Base-by-base conservation (phyloP, 30 jellyfish, hydroid and myxozoan species). In the Hydractinia symbiolongicarpus region DNA sequence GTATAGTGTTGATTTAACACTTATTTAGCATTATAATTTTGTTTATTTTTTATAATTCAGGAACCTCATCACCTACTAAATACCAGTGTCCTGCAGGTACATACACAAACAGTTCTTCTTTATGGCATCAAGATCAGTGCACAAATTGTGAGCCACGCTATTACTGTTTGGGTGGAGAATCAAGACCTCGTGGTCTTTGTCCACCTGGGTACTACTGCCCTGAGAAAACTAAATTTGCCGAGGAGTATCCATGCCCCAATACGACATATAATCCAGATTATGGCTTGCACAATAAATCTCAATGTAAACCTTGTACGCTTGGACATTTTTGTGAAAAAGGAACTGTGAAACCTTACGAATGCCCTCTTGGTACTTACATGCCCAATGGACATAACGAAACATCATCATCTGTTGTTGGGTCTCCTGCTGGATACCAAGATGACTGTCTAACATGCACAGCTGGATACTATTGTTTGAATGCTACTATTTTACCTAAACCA, bases 31-130 rank as follows among this genome's bases (percentile, higher is more conserved):
- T 30, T 30, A 30, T 30, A 30, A 0, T 30, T 30, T 30, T 2
- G 2, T 30, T 30, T 30, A 58, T 58, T 21, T 73, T 51, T 51
- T 17, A 51, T 21, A 1, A 0, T 51, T 4, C 58, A 89, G 97
- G 93, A 54, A 90, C 97, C 9, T 94, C 97, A 21, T 85, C 95
- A 50, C 97, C 97, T 44, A 85, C 95, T 9, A 90, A 90, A 66
- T 90, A 53, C 52, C 96, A 95, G 17, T 93, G 98, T 79, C 98
- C 98, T 5, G 90, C 98, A 6, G 98, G 98, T n/a, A 93, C 96
- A 4, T 93, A 81, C 85, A 86, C 96, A 4, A 93, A 79, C 73
- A 87, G 96, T 67, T 75, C 96, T 1, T 70, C 83, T 44, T 83
- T 93, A 7, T 85, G 75, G 57, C 79, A 79, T 79, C 95, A 80